Evolutionary conservation across 35 echinoderm and acorn worm species (phyloP).

Genomic region (Apostichopus japonicus): DNA sequence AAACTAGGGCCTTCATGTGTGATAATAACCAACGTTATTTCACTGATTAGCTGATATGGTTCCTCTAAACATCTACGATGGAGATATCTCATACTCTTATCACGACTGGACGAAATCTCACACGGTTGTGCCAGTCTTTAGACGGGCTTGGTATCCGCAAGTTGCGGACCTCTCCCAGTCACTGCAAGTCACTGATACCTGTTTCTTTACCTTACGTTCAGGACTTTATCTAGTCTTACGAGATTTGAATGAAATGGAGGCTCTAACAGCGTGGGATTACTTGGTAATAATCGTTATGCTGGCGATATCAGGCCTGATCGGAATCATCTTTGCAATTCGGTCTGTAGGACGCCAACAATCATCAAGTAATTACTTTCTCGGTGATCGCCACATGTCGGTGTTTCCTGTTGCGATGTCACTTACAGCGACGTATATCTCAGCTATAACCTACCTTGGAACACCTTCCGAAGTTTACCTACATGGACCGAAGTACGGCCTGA

Average conservation of each 20-base stretch:
- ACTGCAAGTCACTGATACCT: too few species aligned
- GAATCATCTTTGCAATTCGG: neutral
- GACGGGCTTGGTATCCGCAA: too few species aligned
- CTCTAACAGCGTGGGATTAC: neutral
- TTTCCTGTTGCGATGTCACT: neutral
- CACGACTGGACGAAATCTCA: too few species aligned
- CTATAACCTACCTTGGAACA: constrained; percentile 37
- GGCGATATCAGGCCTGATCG: neutral
- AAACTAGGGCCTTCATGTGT: too few species aligned
- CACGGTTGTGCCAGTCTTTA: too few species aligned
- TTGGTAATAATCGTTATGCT: neutral
- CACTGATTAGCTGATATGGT: too few species aligned
- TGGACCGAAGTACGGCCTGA: neutral
- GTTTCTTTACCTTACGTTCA: too few species aligned
- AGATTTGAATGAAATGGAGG: neutral
- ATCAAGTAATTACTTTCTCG: constrained; percentile 7
- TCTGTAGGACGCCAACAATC: neutral
- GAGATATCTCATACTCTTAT: too few species aligned
- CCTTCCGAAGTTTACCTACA: neutral
- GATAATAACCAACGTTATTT: too few species aligned
- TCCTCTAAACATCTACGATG: too few species aligned
- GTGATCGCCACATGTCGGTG: neutral
- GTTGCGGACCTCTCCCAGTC: too few species aligned
- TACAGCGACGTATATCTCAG: neutral
- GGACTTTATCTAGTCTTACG: too few species aligned